Evolutionary conservation across 2,113 vertebrate species (phyloP), one percentile per base, ranked within the genome.

Genomic region (Equus przewalskii): DNA sequence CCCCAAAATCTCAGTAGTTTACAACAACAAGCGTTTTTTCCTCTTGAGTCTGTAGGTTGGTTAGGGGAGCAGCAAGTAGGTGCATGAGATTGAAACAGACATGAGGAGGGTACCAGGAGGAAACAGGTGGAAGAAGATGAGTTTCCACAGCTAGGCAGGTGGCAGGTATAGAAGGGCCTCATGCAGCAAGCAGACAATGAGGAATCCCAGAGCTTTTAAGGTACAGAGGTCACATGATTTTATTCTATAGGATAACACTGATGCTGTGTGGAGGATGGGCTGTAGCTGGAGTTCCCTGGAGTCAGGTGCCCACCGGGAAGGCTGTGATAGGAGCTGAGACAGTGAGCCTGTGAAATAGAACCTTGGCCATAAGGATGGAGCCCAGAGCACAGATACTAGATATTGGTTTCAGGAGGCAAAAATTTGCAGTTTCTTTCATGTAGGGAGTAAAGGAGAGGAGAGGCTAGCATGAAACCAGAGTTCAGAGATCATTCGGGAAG

Each of bases 1-100:
- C 24, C 30, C 16, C 51, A 19, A 97, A 69, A 88, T 94, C 21
- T 94, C 41, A 78, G 81, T 54, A 56, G 16, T 80, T 96, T 85
- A 89, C 33, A 41, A n/a, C 18, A n/a, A 51, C 12, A 72, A 28
- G 1, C 10, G 70, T 56, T 76, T 82, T 87, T 91, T 33, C 28
- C 62, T 92, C 36, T 56, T 88, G 9, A 24, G 51, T 90, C 28
- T 93, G 7, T 44, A 70, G 28, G 41, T 72, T 84, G 58, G 36
- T 41, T 90, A 30, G 41, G 8, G 56, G 12, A 84, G n/a, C 30
- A 95, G 18, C 26, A 78, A 80, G 54, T 64, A 76, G 51, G 46
- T 56, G 41, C 16, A 11, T 24, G 11, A 30, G 30, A 70, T 46
- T 91, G 75, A 94, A 91, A 91, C 28, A 85, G 46, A 69, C 1